Base-by-base conservation (phyloP, 2,888 invertebrate genomes). In the Idaea biselata region DNA sequence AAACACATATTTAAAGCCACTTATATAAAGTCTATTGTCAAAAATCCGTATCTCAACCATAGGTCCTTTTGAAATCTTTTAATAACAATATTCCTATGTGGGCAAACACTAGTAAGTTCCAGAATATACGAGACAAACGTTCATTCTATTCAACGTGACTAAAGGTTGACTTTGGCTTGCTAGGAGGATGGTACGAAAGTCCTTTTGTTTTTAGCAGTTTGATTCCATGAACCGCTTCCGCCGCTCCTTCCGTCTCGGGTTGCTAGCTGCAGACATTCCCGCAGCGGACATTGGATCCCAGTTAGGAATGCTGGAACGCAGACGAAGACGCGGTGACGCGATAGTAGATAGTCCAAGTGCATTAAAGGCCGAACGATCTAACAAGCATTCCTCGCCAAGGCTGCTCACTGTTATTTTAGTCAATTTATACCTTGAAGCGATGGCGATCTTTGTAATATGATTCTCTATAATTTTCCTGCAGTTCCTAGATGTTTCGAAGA, bases 231-330 rank as follows among this genome's bases (percentile, higher is more conserved):
- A 91, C 90, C 87, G 91, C 91, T 92, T 91, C 91, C 91, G 91
- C 86, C 85, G 88, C 87, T 89, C 85, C 89, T 91, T 91, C 91
- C 91, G 91, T 91, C 89, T 91, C 91, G 91, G 86, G 88, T 91
- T 90, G 88, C 89, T 88, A 81, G 83, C 80, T 86, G 83, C 79
- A 81, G 80, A 83, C 86, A 90, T 90, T 90, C 89, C 87, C 82
- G 76, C 80, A 85, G 83, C 84, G 84, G 85, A 83, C 84, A 86
- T 84, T 82, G 82, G 87, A 82, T 80, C 84, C 82, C 78, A 81
- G 77, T 78, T 69, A 85, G 84, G 91, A 91, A 91, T 90, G 91
- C 83, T 78, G 89, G 89, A 79, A 83, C 44, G 44, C 82, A 85
- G 86, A 84, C 87, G 73, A 78, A 82, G 80, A 78, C 74, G 70